Evolutionary conservation across 2,797 vertebrate genomes (phyloP).

Genomic region (Pangasius macronema): DNA sequence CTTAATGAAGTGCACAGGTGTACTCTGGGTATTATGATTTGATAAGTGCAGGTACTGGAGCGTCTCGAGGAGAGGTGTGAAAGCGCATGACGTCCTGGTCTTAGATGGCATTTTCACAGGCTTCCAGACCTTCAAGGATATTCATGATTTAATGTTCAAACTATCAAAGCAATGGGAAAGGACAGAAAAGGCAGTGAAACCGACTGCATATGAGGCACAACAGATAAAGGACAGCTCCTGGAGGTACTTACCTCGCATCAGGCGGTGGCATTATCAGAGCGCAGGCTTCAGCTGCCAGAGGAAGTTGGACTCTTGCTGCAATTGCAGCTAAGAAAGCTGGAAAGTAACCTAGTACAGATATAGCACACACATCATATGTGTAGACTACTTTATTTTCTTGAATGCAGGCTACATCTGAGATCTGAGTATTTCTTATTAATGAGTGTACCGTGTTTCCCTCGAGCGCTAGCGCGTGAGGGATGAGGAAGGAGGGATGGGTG

Average conservation of each 20-base stretch:
- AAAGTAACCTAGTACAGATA: neutral
- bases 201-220: neutral
- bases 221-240: neutral
- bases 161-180: neutral
- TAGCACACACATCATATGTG: neutral
- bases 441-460: conserved; percentile 33
- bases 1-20: neutral
- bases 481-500: conserved; percentile 27
- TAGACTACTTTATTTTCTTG: neutral
- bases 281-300: neutral
- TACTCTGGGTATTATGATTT: neutral
- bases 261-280: neutral
- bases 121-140: neutral
- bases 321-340: neutral
- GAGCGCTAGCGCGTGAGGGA: conserved; percentile 7
- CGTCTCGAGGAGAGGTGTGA: neutral
- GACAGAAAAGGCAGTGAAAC: neutral
- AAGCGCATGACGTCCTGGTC: neutral
- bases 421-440: conserved; percentile 16
- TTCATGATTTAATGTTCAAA: neutral
- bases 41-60: neutral
- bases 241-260: neutral
- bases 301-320: neutral
- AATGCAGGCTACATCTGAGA: neutral
- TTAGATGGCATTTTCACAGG: neutral